Evolutionary conservation across 2,797 vertebrate species (phyloP), one percentile per base, ranked within the genome.

Genomic region (Amniataba percoides): DNA sequence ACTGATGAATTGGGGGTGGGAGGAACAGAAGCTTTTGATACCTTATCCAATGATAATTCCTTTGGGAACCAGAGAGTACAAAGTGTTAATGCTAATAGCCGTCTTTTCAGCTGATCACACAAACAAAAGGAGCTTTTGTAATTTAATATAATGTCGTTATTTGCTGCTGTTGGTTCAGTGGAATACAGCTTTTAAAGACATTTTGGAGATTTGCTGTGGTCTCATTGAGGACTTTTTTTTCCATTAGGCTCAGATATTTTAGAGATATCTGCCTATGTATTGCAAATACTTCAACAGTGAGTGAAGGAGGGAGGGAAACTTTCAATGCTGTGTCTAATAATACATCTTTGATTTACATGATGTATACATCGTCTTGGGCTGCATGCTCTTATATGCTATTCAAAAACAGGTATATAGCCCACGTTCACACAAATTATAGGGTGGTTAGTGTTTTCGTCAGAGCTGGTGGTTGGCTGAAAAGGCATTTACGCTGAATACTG

Each of bases 1-100:
- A 64, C 34, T 93, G 89, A 94, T 93, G 80, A 92, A 94, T 82
- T 56, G 74, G 73, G 77, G 90, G 82, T 73, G 63, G 84, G 77
- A 88, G 70, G 65, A 80, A 73, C 43, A 40, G 81, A 90, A 91
- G 88, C 81, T 87, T 91, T 89, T 88, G 88, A 92, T 88, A 72
- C 84, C 82, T 87, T 83, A 71, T 88, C 87, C 82, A 87, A 76
- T 79, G 78, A 82, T 77, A 78, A 82, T 82, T 90, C 87, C 84
- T 85, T 46, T 39, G 90, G 84, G 88, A 86, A 72, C 49, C 39
- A 48, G 77, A 71, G 53, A 84, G 76, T 74, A 82, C 85, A 89
- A 86, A 89, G 84, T 82, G 81, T 83, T 88, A 81, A 88, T 87
- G 72, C 74, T 86, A 85, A 92, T 81, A 71, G 80, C 74, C 77